Evolutionary conservation across 2,888 invertebrate genomes (phyloP).

Genomic region (Drepana falcataria): DNA sequence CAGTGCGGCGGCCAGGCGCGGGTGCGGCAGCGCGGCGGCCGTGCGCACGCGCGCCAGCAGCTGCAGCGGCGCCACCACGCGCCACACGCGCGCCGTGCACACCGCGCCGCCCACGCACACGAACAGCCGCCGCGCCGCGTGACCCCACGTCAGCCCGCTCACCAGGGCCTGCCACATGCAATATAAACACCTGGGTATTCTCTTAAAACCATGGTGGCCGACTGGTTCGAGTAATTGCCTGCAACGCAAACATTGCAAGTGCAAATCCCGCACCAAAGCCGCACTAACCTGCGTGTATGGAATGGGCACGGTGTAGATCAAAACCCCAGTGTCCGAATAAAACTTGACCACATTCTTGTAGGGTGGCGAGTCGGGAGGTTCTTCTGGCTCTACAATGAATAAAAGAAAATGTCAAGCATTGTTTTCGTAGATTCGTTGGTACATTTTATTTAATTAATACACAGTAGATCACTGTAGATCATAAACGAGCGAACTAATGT

Average conservation of each 20-base stretch:
- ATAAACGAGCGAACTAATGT: no score
- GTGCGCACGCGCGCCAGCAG: conserved; percentile 91
- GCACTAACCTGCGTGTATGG: conserved; percentile 84
- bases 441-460: background rate
- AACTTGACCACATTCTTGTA: conserved; percentile 93
- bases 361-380: conserved; percentile 61
- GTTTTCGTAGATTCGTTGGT: background rate
- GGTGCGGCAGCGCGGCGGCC: conserved; percentile 85
- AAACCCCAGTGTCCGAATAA: conserved; percentile 90
- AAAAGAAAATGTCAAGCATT: conserved; percentile 4
- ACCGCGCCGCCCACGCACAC: conserved; percentile 89
- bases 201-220: no score
- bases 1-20: conserved; percentile 85
- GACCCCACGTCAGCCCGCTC: conserved; percentile 98
- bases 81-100: conserved; percentile 95
- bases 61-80: conserved; percentile 93
- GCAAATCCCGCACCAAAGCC: background rate
- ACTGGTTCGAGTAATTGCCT: no score
- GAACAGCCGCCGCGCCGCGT: conserved; percentile 96
- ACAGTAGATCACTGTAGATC: no score
- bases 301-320: conserved; percentile 88
- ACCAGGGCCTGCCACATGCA: conserved; percentile 82
- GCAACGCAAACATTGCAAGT: no score
- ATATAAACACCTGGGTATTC: no score
- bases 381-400: conserved; percentile 47